Conservation (phyloP, 2,888 invertebrate genomes). For the Charanyca ferruginea region DNA sequence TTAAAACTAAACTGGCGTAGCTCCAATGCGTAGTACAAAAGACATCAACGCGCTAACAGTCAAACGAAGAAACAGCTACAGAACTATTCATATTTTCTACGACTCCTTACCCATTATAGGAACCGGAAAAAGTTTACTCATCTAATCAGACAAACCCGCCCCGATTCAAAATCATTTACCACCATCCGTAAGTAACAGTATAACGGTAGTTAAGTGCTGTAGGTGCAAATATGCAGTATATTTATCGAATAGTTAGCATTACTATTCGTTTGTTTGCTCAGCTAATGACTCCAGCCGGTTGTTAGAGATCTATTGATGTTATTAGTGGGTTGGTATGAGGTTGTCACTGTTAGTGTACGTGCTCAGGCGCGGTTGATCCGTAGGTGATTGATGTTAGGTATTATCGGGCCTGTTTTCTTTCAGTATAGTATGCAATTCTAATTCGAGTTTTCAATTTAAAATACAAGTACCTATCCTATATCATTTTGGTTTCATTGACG, state of each 20-base stretch:
- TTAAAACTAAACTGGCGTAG: neutral
- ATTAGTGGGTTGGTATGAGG: constrained; percentile 22
- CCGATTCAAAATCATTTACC: constrained; percentile 53
- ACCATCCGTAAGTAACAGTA: constrained; percentile 38
- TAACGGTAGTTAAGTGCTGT: constrained; percentile 65
- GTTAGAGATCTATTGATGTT: constrained; percentile 38
- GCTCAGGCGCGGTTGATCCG: constrained; percentile 3
- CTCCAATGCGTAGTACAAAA: constrained; percentile 3
- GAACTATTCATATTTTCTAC: neutral
- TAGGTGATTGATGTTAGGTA: neutral
- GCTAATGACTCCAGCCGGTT: constrained; percentile 65
- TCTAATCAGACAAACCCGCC: constrained; percentile 18
- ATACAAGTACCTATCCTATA: no score
- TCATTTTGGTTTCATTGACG: no score
- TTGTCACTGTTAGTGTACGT: constrained; percentile 19
- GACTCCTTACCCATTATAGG: neutral
- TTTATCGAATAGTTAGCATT: constrained; percentile 65
- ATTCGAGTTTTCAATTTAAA: no score
- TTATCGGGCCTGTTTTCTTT: neutral
- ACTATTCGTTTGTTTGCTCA: constrained; percentile 62
- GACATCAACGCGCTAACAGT: constrained; percentile 21
- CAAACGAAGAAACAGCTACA: rapidly evolving
- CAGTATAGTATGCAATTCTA: no score
- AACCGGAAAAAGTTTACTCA: constrained; percentile 18
- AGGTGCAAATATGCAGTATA: constrained; percentile 60